Conservation (phyloP, 2,888 invertebrate genomes). For the Meloe dianella region DNA sequence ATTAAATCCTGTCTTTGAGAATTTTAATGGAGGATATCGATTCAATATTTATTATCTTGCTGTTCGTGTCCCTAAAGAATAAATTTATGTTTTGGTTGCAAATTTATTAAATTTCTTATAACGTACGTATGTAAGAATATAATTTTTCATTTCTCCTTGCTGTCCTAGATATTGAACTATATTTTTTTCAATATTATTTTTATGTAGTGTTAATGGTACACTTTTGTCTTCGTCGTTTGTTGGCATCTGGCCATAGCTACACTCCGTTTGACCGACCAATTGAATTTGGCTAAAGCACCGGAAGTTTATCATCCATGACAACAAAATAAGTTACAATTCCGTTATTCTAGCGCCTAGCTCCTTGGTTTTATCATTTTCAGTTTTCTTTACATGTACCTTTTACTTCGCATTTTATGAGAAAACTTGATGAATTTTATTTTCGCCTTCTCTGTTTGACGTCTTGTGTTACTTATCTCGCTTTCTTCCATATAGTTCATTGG, state of each 20-base stretch:
- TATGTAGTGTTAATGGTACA: neutral
- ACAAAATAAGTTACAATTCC: constrained; percentile 8
- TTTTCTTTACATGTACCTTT: neutral
- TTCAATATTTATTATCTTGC: too few relatives aligned
- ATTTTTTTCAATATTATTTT: neutral
- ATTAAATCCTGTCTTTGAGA: too few relatives aligned
- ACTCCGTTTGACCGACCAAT: constrained; percentile 5
- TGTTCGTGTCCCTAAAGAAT: too few relatives aligned
- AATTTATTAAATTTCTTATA: too few relatives aligned
- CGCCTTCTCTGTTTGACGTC: neutral
- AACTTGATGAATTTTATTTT: neutral
- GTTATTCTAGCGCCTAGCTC: neutral
- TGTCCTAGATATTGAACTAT: neutral
- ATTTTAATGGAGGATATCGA: too few relatives aligned
- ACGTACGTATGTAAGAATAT: too few relatives aligned
- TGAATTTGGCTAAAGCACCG: constrained; percentile 5
- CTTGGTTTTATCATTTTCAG: neutral
- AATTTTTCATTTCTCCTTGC: too few relatives aligned
- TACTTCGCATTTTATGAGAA: neutral
- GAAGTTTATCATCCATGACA: constrained; percentile 11
- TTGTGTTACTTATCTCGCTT: neutral
- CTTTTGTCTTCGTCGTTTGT: constrained; percentile 1
- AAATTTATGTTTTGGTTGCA: too few relatives aligned
- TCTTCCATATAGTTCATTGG: neutral
- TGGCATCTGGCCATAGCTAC: constrained; percentile 5